Evolutionary conservation across 1,140 invertebrate genomes (phyloP).

Genomic region (Mya arenaria): DNA sequence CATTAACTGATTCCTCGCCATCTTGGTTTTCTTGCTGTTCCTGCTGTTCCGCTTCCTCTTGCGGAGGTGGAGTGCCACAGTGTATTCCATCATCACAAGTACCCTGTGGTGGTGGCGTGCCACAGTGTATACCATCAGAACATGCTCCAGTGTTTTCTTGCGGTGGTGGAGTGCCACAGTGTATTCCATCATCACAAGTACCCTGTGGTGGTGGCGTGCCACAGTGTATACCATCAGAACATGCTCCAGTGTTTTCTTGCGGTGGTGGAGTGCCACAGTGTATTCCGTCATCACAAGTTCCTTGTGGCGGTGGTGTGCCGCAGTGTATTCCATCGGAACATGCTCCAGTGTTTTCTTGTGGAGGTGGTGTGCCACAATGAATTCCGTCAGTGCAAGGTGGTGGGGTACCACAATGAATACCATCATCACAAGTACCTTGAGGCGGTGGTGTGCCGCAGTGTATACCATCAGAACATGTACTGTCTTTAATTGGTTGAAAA

Average conservation of each 20-base stretch:
- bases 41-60: conserved; percentile 53
- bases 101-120: conserved; percentile 42
- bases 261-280: conserved; percentile 55
- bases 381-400: conserved; percentile 54
- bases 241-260: conserved; percentile 41
- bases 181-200: conserved; percentile 62
- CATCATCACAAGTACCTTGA: conserved; percentile 24
- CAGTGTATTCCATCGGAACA: conserved; percentile 63
- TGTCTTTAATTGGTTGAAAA: conserved; percentile 5
- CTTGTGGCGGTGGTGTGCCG: conserved; percentile 40
- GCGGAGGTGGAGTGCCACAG: conserved; percentile 48
- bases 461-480: conserved; percentile 50
- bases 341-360: conserved; percentile 49
- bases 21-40: too few species aligned
- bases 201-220: conserved; percentile 51
- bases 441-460: conserved; percentile 55
- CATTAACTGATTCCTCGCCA: conserved; percentile 41
- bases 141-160: conserved; percentile 42
- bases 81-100: conserved; percentile 62
- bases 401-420: conserved; percentile 47
- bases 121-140: conserved; percentile 57
- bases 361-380: conserved; percentile 56
- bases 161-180: conserved; percentile 52
- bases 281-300: conserved; percentile 51
- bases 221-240: conserved; percentile 58